These are phyloP conservation scores for Urophycis tenuis DNA, from an alignment of 2,797 vertebrate species.

Conservation along the genomic window DNA sequence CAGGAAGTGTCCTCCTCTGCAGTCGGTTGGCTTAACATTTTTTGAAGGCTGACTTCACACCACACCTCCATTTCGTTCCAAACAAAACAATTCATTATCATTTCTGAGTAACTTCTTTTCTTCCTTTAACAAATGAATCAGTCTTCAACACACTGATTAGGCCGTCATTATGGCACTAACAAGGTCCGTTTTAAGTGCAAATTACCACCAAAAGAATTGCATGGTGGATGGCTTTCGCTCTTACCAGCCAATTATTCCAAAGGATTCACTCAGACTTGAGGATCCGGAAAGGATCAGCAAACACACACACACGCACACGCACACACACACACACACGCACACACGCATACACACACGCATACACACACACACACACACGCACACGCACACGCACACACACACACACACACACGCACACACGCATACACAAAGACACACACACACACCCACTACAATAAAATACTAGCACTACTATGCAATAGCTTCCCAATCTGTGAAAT, in stretches of 20 bases:
- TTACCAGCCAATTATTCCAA: not conserved
- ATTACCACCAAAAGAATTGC: not conserved
- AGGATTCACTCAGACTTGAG: not conserved
- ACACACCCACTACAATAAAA: not conserved
- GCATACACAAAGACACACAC: too few relatives aligned
- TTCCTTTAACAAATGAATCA: not conserved
- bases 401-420: too few relatives aligned
- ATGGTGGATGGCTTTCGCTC: not conserved
- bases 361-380: too few relatives aligned
- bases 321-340: too few relatives aligned
- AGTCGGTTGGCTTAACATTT: not conserved
- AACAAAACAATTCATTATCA: not conserved
- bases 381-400: too few relatives aligned
- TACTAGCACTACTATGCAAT: too few relatives aligned
- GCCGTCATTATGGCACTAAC: not conserved
- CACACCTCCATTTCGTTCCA: not conserved
- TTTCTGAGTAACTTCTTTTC: not conserved
- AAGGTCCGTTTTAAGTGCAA: not conserved
- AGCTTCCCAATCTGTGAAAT: not conserved
- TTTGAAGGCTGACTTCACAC: not conserved
- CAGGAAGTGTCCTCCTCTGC: too few relatives aligned
- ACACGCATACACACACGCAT: too few relatives aligned
- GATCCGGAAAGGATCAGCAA: not conserved
- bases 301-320: not conserved
- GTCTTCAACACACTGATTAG: not conserved